Evolutionary conservation across 92 coral and sea anemone genomes (phyloP).

Genomic region (Porites evermanni): DNA sequence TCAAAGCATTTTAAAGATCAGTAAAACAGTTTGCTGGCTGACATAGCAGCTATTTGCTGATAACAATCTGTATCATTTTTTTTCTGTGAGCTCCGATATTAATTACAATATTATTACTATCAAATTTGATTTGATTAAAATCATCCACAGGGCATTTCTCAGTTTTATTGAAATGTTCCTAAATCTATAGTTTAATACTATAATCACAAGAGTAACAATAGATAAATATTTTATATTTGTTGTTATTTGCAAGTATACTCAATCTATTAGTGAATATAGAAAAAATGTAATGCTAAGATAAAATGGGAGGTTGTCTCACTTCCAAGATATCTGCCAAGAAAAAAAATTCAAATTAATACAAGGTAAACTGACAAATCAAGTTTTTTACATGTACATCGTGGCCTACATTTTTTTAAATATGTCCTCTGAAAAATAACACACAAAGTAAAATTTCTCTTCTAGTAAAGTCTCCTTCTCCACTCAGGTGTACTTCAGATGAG

Average conservation of each 20-base stretch:
- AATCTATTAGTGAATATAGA: not conserved
- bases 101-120: not conserved
- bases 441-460: too few species aligned
- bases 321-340: conserved; percentile 81
- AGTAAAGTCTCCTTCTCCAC: too few species aligned
- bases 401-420: not conserved
- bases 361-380: not conserved
- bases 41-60: too few species aligned
- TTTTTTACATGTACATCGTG: not conserved
- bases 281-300: conserved; percentile 48
- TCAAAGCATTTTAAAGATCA: too few species aligned
- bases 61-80: too few species aligned
- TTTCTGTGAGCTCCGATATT: too few species aligned
- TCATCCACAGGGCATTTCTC: not conserved
- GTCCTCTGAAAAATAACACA: too few species aligned
- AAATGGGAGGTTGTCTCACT: conserved; percentile 87
- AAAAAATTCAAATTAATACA: not conserved
- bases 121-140: not conserved
- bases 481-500: too few species aligned
- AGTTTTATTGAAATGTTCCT: not conserved
- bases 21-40: too few species aligned
- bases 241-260: not conserved
- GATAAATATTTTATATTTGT: conserved; percentile 6
- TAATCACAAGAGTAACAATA: not conserved
- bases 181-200: not conserved